phyloP scores from a whole-genome alignment of 2,888 invertebrate species.

The Hermaeophaga mercurialis region DNA sequence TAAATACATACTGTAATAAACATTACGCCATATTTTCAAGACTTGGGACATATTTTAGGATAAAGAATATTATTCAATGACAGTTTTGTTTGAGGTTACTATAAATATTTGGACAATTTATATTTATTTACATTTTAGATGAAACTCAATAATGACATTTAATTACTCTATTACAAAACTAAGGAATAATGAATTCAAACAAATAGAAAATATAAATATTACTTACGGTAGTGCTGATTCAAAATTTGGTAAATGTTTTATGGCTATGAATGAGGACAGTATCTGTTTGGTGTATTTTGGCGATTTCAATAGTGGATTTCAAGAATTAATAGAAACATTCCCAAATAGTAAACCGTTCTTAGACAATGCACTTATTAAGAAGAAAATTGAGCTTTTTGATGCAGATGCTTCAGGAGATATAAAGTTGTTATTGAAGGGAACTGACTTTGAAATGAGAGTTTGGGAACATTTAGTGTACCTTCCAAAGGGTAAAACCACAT shows the following conservation, averaged over 20 bases:
- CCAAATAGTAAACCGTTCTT: slow-evolving; percentile 43
- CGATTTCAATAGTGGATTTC: slow-evolving; percentile 33
- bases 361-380: slow-evolving; percentile 38
- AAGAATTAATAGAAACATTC: slow-evolving; percentile 42
- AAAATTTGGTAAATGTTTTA: slow-evolving; percentile 46
- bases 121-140: too few relatives aligned
- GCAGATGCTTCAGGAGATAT: slow-evolving; percentile 31
- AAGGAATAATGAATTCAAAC: slow-evolving; percentile 35
- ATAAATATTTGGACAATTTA: too few relatives aligned
- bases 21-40: too few relatives aligned
- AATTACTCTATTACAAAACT: slow-evolving; percentile 25
- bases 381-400: slow-evolving; percentile 30
- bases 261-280: slow-evolving; percentile 41
- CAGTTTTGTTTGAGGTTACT: too few relatives aligned
- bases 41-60: too few relatives aligned
- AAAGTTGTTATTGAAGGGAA: slow-evolving; percentile 48
- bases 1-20: too few relatives aligned
- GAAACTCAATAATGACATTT: slow-evolving; percentile 8
- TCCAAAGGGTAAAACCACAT: slow-evolving; percentile 47
- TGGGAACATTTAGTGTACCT: slow-evolving; percentile 51
- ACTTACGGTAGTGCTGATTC: slow-evolving; percentile 40
- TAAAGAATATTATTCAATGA: too few relatives aligned
- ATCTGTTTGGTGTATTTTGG: slow-evolving; percentile 45
- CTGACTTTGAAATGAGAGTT: slow-evolving; percentile 50
- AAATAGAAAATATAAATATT: slow-evolving; percentile 39